Evolutionary conservation across 2,888 invertebrate genomes (phyloP).

Genomic region (Parochlus steinenii): DNA sequence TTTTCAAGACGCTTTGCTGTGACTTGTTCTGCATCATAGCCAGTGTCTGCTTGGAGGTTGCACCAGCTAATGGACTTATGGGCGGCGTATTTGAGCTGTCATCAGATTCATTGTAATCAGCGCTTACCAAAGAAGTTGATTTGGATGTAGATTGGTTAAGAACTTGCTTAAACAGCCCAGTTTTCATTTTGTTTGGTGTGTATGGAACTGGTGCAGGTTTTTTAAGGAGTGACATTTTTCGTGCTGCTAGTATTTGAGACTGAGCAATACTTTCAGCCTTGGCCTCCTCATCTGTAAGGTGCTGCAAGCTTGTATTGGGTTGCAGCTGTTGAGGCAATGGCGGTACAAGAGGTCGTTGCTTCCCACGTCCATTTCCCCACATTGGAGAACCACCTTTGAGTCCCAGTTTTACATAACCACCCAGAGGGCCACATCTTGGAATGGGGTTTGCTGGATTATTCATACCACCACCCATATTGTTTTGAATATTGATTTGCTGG

Average conservation of each 20-base stretch:
- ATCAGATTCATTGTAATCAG: constrained; percentile 42
- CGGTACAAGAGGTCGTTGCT: constrained; percentile 7
- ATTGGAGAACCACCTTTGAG: constrained; percentile 49
- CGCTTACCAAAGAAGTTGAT: constrained; percentile 34
- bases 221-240: constrained; percentile 44
- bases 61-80: constrained; percentile 31
- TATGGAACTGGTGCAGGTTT: constrained; percentile 30
- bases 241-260: constrained; percentile 32
- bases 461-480: constrained; percentile 26
- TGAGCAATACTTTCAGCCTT: constrained; percentile 16
- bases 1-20: constrained; percentile 19
- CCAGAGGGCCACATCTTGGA: constrained; percentile 33
- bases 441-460: constrained; percentile 39
- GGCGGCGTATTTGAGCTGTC: constrained; percentile 40
- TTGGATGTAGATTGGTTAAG: constrained; percentile 26
- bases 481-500: background rate
- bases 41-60: constrained; percentile 4
- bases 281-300: constrained; percentile 3
- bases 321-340: background rate
- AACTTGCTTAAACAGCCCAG: constrained; percentile 29
- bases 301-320: background rate
- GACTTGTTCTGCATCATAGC: constrained; percentile 18
- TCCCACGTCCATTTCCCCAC: constrained; percentile 28
- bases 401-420: constrained; percentile 9
- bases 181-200: constrained; percentile 29